Evolutionary conservation across 2,797 vertebrate species (phyloP), one percentile per base, ranked within the genome.

Genomic region (Micropoecilia bifurca): DNA sequence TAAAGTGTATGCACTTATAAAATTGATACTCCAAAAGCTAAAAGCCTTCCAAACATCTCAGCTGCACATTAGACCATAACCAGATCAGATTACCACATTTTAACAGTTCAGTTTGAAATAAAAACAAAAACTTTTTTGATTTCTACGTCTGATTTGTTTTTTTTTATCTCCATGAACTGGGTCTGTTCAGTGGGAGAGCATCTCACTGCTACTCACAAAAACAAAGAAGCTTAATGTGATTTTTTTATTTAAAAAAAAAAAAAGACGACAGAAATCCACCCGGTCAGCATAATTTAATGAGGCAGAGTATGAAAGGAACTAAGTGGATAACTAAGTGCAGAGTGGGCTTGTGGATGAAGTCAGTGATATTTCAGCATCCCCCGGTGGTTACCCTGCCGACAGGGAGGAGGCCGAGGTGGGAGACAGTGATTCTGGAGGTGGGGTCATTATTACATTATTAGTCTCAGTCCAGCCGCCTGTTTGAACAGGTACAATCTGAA

Each of bases 401-500:
- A 88, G 78, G 82, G 81, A 75, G 87, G 82, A 80, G 77, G 81
- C 7, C 75, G 75, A 79, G 81, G 57, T 59, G 57, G 28, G 57
- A 59, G 12, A 30, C 57, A 14, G 82, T 39, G 74, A 43, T 39
- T 36, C 47, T n/a, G 48, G 28, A 61, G 69, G 68, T 9, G 7
- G 48, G 20, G 85, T 85, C 83, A 79, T 87, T 88, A 90, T 61
- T 61, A 6, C 18, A 43, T 66, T 39, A 39, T 94, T 92, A 92
- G 92, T 90, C 91, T 91, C 71, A 86, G 87, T 85, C 84, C 83
- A 80, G 79, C 69, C 77, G 88, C 91, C 83, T 90, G 90, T 92
- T 94, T 93, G 86, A 88, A 93, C 89, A 91, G 82, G 93, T 88
- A 89, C 73, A 82, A 92, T 94, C 94, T 94, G 90, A 90, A 94